Evolutionary conservation across 2,113 vertebrate genomes (phyloP).

Genomic region (Cathartes aura): DNA sequence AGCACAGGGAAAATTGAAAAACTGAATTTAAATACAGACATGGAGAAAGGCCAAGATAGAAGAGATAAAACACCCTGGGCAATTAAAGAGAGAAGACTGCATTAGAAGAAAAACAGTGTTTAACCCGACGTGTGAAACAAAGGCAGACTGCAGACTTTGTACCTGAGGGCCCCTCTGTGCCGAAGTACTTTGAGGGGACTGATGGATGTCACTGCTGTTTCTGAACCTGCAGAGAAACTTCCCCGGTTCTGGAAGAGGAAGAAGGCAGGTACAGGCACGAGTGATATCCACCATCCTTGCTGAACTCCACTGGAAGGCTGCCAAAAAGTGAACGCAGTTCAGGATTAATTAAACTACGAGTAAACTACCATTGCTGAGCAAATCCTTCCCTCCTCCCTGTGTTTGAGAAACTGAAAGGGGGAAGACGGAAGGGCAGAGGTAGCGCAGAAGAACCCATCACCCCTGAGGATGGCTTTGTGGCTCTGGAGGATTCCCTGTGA

Average conservation of each 20-base stretch:
- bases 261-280: slow-evolving; percentile 31
- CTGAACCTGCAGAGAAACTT: background rate
- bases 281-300: background rate
- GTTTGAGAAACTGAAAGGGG: background rate
- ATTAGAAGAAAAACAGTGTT: background rate
- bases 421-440: background rate
- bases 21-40: slow-evolving; percentile 6
- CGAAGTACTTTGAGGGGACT: background rate
- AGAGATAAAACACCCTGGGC: background rate
- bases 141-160: background rate
- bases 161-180: background rate
- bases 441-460: background rate
- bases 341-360: slow-evolving; percentile 48
- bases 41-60: slow-evolving; percentile 28
- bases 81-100: background rate
- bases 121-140: background rate
- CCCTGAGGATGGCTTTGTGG: background rate
- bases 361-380: background rate
- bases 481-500: background rate
- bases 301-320: slow-evolving; percentile 2
- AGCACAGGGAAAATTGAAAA: slow-evolving; percentile 10
- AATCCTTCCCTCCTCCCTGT: background rate
- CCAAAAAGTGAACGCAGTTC: background rate
- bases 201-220: background rate
- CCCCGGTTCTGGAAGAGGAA: background rate